Base-by-base conservation (phyloP, 2,113 vertebrate species). In the Apistogramma diplotaenia region DNA sequence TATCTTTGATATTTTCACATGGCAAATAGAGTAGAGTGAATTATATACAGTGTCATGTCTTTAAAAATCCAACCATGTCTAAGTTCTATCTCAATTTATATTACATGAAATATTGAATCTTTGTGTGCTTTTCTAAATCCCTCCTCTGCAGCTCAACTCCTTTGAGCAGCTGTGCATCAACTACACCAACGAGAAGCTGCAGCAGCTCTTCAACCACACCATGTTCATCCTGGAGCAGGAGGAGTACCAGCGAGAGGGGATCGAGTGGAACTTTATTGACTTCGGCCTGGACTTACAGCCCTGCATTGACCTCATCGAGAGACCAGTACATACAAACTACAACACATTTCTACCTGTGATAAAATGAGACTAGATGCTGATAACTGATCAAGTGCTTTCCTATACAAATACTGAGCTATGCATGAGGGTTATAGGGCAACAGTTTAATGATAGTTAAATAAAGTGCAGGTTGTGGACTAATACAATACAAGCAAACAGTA, bases 201-300 rank as follows among this genome's bases (percentile, higher is more conserved):
- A 97, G 95, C 97, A 97, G 94, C 96, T 97, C 1, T 97, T 97
- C 95, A 97, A 97, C 93, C 97, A 97, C 94, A 97, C 97, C 81
- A 97, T 97, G 97, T 97, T 97, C 83, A 91, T 97, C 74, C 94
- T 97, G 93, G 97, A 97, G 94, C 96, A 97, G 91, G 96, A 97
- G 90, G 96, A 97, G 85, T 97, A 97, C 91, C 96, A 97, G 90
- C 92, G 96, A 1, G 97, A 97, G 81, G 96, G 96, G 87, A 97
- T 97, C 12, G 96, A 97, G 85, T 97, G 97, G 97, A 97, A 95
- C 93, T 97, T 97, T 78, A 96, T 97, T 1, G 97, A 97, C 91
- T 97, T 97, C 8, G 96, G 97, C 58, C 94, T 97, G 2, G 97
- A 97, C 90, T 85, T 97, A 37, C 97, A 97, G 91, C 96, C 96